These are phyloP conservation scores for Hystrix brachyura DNA, from an alignment of 2,113 vertebrate species.

Conservation along the genomic window DNA sequence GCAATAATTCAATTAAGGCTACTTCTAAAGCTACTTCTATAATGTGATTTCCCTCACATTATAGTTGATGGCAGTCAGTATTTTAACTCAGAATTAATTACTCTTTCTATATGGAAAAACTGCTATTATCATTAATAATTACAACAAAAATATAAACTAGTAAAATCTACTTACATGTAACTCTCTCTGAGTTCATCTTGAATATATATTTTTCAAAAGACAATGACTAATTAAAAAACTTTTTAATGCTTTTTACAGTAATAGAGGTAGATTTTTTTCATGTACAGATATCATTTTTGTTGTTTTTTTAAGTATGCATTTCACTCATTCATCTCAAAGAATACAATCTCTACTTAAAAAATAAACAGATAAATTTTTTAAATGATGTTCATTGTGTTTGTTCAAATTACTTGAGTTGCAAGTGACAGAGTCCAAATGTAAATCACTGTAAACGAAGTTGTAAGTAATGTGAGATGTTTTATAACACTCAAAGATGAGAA, in stretches of 20 bases:
- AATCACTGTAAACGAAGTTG: background rate
- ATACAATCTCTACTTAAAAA: background rate
- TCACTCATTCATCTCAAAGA: background rate
- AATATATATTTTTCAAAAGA: background rate
- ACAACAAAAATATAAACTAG: background rate
- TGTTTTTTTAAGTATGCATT: background rate
- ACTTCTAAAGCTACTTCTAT: background rate
- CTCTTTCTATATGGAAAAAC: slow-evolving; percentile 34
- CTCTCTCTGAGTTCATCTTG: background rate
- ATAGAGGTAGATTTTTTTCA: background rate
- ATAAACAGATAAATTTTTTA: background rate
- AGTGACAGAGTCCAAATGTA: background rate
- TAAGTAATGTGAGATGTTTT: background rate
- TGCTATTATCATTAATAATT: background rate
- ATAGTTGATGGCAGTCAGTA: background rate
- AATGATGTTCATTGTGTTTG: background rate
- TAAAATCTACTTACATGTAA: background rate
- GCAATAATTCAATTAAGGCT: slow-evolving; percentile 54
- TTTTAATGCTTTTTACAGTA: background rate
- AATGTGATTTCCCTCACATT: background rate
- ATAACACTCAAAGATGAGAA: background rate
- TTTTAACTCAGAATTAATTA: slow-evolving; percentile 29
- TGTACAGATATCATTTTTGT: background rate
- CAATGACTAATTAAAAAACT: background rate
- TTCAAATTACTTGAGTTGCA: background rate